Base-by-base conservation (phyloP, 2,888 invertebrate species). In the Augochlorella aurata region DNA sequence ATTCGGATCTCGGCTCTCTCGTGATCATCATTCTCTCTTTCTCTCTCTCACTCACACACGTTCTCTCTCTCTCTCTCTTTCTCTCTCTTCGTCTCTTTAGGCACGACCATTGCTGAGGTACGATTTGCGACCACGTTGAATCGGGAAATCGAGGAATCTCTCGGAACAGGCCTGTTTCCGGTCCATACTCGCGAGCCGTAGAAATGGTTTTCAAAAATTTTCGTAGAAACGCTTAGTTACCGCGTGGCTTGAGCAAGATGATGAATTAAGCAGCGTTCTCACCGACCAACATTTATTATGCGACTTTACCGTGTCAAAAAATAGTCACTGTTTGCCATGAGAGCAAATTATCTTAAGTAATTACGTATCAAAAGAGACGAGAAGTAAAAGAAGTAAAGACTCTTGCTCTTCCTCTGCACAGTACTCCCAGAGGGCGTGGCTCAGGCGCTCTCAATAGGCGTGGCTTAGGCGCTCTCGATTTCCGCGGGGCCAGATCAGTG, bases 91-190 rank as follows among this genome's bases (percentile, higher is more conserved):
- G 21, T 73, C 69, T 47, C 45, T 70, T 84, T 84, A 84, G 84
- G 84, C 84, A 84, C 84, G 84, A 84, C 84, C 84, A 38, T 84
- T 58, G 73, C 73, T 81, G 47, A 81, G 84, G 81, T 78, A 81
- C 74, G 58, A 78, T 70, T 58, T 74, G 77, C 83, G 24, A 75
- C 83, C 83, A 82, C 83, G 82, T 83, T 79, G 83, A 83, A 83
- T 82, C 29, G 61, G 38, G 16, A 12, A 66, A 70, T 47, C 58
- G 58, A 58, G 58, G 58, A 58, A 58, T 24, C 58, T 58, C 16
- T 58, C 58, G 24, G 58, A 58, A 58, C 58, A 58, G 24, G 24
- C 58, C 58, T 24, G 58, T 58, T 58, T 24, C 24, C 58, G 24
- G 7, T 58, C 21, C 58, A 24, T 8, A 24, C 58, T 16, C 58